phyloP scores from a whole-genome alignment of 1,140 invertebrate genomes.

The Magallana gigas region DNA sequence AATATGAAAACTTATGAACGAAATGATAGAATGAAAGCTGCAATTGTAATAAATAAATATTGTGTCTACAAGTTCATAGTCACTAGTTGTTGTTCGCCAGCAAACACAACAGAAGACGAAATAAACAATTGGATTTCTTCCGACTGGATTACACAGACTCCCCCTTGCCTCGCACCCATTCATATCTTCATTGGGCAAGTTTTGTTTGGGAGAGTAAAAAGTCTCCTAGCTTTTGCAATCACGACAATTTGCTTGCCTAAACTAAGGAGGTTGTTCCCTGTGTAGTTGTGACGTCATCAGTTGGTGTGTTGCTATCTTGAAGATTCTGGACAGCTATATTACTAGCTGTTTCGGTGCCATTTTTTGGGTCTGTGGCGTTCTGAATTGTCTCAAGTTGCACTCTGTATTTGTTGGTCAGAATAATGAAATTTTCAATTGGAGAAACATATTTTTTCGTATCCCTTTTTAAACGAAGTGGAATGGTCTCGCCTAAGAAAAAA shows the following conservation, averaged over 20 bases:
- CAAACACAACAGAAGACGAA: background rate
- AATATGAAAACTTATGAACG: background rate
- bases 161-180: background rate
- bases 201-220: no score
- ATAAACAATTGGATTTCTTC: background rate
- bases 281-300: slow-evolving; percentile 2
- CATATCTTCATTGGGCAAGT: background rate
- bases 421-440: background rate
- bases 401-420: slow-evolving; percentile 6
- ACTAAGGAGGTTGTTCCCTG: background rate
- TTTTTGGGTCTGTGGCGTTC: background rate
- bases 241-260: background rate
- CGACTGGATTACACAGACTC: background rate
- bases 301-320: background rate
- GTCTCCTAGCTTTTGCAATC: background rate
- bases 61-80: background rate
- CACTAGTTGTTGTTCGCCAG: slow-evolving; percentile 23
- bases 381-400: background rate
- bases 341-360: background rate
- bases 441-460: background rate
- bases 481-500: background rate
- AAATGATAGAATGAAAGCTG: background rate
- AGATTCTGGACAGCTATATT: background rate
- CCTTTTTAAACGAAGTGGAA: background rate
- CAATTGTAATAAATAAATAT: background rate